Evolutionary conservation across 2,888 invertebrate species (phyloP).

Genomic region (Eupithecia subumbrata): DNA sequence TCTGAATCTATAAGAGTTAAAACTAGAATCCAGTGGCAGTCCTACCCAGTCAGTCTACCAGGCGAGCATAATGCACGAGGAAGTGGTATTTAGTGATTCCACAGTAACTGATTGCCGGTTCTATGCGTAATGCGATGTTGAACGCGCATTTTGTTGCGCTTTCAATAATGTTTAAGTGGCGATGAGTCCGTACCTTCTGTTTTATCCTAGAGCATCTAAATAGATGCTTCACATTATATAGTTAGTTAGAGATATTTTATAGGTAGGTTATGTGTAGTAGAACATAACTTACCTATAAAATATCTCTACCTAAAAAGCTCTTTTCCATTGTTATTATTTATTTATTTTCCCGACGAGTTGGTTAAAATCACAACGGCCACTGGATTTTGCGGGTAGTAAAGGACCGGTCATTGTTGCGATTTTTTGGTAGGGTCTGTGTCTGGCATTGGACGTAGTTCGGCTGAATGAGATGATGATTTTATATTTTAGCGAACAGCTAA

Average conservation of each 20-base stretch:
- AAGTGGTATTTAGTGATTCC: conserved; percentile 40
- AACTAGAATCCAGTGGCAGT: not conserved
- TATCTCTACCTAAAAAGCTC: not conserved
- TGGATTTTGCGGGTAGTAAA: not conserved
- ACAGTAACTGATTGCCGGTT: conserved; percentile 41
- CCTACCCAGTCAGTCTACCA: conserved; percentile 16
- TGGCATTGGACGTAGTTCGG: not conserved
- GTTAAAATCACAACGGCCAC: not conserved
- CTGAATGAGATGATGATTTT: not conserved
- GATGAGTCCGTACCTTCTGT: conserved; percentile 20
- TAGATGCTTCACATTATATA: not conserved
- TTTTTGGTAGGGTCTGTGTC: not conserved
- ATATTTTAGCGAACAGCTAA: too few species aligned
- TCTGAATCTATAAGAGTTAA: not conserved
- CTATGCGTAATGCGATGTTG: conserved; percentile 38
- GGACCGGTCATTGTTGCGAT: not conserved
- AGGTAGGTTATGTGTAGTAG: too few species aligned
- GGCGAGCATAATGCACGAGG: conserved; percentile 39
- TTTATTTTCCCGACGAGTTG: not conserved
- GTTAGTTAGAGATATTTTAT: too few species aligned
- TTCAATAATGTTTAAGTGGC: conserved; percentile 31
- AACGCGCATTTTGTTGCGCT: conserved; percentile 36
- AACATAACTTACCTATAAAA: not conserved
- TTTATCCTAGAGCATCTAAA: not conserved
- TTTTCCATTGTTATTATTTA: not conserved